A percentile compares a stretch with the other conserved stretches of the same genome.
These are phyloP conservation scores for Thecophora atra DNA, from an alignment of 2,888 invertebrate species.

Conservation along the genomic window DNA sequence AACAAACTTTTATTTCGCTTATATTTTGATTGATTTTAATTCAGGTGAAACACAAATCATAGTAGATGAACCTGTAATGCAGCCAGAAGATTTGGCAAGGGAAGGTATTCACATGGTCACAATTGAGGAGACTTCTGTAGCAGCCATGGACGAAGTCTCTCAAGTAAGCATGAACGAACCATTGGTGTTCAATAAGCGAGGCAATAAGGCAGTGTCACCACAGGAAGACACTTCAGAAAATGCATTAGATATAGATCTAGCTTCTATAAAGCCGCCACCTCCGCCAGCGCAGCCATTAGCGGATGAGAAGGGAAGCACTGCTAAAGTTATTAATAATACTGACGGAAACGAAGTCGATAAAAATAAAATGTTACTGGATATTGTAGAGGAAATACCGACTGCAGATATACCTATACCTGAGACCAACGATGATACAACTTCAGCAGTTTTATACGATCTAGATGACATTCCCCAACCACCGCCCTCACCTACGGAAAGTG, in stretches of 20 bases:
- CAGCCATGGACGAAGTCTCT: conserved; percentile 53
- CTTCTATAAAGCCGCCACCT: conserved; percentile 45
- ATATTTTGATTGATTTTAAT: not conserved
- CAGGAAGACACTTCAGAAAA: conserved; percentile 39
- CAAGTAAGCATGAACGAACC: conserved; percentile 56
- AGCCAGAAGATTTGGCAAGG: conserved; percentile 59
- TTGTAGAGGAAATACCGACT: conserved; percentile 2
- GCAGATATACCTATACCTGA: conserved; percentile 36
- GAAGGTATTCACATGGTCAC: conserved; percentile 62
- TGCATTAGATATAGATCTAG: conserved; percentile 44
- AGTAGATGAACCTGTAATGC: conserved; percentile 55
- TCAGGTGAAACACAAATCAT: conserved; percentile 56
- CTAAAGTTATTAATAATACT: not conserved
- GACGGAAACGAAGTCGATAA: conserved; percentile 15
- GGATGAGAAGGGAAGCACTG: not conserved
- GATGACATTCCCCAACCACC: conserved; percentile 57
- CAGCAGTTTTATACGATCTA: conserved; percentile 52
- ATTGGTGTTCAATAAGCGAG: conserved; percentile 51
- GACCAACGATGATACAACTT: conserved; percentile 32
- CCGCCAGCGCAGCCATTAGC: conserved; percentile 40
- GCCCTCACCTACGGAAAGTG: conserved; percentile 59
- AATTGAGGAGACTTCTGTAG: conserved; percentile 57
- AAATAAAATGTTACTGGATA: conserved; percentile 29
- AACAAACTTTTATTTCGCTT: conserved; percentile 7
- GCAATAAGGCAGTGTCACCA: conserved; percentile 34